Conservation (phyloP, 1,140 invertebrate genomes). For the Stenopsyche tienmushanensis region DNA sequence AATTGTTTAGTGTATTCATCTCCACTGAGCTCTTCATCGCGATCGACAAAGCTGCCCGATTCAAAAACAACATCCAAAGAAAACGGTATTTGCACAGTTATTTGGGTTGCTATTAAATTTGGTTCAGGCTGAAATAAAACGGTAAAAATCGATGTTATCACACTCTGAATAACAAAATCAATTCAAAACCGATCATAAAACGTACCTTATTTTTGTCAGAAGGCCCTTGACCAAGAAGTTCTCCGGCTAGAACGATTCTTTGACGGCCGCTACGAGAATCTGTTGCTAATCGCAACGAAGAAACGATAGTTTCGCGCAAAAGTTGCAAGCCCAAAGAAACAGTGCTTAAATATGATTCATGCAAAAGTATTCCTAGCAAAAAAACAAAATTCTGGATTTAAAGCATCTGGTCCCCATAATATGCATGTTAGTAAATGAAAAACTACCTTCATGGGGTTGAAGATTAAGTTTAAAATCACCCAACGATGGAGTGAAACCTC, state of each 20-base stretch:
- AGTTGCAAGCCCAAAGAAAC: constrained; percentile 69
- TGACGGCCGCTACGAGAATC: constrained; percentile 58
- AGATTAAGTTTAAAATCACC: constrained; percentile 70
- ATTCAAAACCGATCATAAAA: too few species aligned
- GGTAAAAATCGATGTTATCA: background rate
- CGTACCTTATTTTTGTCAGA: constrained; percentile 47
- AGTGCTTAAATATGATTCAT: constrained; percentile 74
- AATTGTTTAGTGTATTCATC: constrained; percentile 65
- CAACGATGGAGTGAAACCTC: constrained; percentile 74
- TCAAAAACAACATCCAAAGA: constrained; percentile 84
- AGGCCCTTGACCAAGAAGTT: constrained; percentile 56
- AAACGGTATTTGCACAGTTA: constrained; percentile 79
- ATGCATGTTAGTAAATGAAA: background rate
- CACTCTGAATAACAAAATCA: background rate
- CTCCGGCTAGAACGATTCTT: constrained; percentile 64
- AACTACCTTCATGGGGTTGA: constrained; percentile 45
- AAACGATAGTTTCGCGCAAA: constrained; percentile 77
- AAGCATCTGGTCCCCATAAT: too few species aligned
- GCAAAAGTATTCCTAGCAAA: constrained; percentile 60
- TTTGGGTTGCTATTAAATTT: constrained; percentile 82
- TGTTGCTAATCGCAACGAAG: constrained; percentile 62
- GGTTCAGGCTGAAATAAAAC: constrained; percentile 54
- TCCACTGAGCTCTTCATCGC: constrained; percentile 60
- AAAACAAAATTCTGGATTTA: background rate
- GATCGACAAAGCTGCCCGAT: constrained; percentile 65